phyloP scores from a whole-genome alignment of 1,140 invertebrate species.

The Manduca sexta region DNA sequence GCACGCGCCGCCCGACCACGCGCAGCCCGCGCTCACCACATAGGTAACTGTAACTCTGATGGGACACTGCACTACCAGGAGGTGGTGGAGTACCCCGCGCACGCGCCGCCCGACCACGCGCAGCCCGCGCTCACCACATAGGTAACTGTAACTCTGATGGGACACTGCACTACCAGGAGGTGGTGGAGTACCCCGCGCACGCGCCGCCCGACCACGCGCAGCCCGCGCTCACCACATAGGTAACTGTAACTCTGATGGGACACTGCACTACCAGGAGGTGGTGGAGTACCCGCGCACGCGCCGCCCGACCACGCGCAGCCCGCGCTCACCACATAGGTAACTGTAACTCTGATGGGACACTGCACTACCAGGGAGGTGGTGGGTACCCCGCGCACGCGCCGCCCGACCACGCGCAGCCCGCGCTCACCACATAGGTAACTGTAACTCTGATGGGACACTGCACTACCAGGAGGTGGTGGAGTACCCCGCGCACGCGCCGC shows the following conservation, averaged over 20 bases:
- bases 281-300: no score
- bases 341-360: no score
- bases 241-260: no score
- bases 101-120: conserved; percentile 22
- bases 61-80: conserved; percentile 7
- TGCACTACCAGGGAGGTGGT: no score
- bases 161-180: background rate
- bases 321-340: conserved; percentile 11
- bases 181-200: no score
- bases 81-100: conserved; percentile 23
- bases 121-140: conserved; percentile 53
- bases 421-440: conserved; percentile 20
- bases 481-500: conserved; percentile 71
- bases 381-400: conserved; percentile 3
- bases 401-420: conserved; percentile 48
- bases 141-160: conserved; percentile 5
- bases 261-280: no score
- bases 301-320: conserved; percentile 84
- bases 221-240: conserved; percentile 6
- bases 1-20: conserved; percentile 66
- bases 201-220: conserved; percentile 5
- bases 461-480: no score
- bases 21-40: conserved; percentile 75
- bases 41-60: no score
- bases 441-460: background rate